phyloP scores from a whole-genome alignment of 2,888 invertebrate genomes.

The Cephus pulcher region DNA sequence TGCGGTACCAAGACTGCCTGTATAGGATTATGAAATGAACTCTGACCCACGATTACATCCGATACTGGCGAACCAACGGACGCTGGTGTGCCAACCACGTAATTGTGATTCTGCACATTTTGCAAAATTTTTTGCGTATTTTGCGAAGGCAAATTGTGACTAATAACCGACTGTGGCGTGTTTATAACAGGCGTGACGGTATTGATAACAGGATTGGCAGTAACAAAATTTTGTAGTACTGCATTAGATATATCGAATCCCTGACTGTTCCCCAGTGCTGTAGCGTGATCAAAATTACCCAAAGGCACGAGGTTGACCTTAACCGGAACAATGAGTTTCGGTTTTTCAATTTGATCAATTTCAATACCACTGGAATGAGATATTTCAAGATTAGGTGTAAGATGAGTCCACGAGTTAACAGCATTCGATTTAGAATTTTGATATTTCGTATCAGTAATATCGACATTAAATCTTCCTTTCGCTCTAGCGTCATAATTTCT shows the following conservation, averaged over 20 bases:
- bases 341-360: conserved; percentile 55
- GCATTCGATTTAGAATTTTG: conserved; percentile 19
- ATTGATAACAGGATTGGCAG: conserved; percentile 44
- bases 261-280: conserved; percentile 66
- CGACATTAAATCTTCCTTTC: neutral
- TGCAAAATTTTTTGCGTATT: conserved; percentile 26
- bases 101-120: conserved; percentile 30
- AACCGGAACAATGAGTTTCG: conserved; percentile 55
- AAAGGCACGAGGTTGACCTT: conserved; percentile 57
- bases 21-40: conserved; percentile 49
- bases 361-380: conserved; percentile 54
- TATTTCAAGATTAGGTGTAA: conserved; percentile 52
- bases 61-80: conserved; percentile 31
- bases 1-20: conserved; percentile 46
- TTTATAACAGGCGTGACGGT: conserved; percentile 45
- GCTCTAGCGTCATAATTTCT: conserved; percentile 23
- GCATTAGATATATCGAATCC: conserved; percentile 68
- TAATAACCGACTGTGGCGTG: conserved; percentile 33
- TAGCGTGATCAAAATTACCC: conserved; percentile 65
- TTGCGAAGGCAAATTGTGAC: conserved; percentile 4
- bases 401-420: conserved; percentile 50
- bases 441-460: conserved; percentile 25
- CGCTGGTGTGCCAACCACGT: conserved; percentile 37
- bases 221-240: conserved; percentile 51
- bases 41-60: conserved; percentile 60